Evolutionary conservation across 2,888 invertebrate species (phyloP).

Genomic region (Chrysotoxum bicinctum): DNA sequence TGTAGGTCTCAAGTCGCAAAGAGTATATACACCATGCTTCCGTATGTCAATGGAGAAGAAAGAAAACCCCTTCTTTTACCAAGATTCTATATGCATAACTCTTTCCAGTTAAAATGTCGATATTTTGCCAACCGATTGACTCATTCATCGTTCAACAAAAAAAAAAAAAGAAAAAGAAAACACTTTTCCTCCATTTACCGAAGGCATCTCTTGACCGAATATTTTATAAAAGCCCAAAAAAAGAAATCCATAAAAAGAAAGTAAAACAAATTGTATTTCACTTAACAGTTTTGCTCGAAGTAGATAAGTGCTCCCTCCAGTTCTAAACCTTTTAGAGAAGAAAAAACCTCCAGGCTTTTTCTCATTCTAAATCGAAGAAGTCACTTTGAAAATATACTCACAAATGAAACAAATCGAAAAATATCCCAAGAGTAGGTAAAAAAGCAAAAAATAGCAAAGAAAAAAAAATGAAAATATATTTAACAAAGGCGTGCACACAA

Average conservation of each 20-base stretch:
- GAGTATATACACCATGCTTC: too few species aligned
- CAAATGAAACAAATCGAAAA: constrained; percentile 54
- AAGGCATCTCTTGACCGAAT: constrained; percentile 39
- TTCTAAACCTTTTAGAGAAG: not conserved
- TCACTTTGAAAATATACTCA: constrained; percentile 55
- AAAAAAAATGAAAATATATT: not conserved
- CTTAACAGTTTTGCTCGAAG: constrained; percentile 7
- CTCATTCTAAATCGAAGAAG: constrained; percentile 56
- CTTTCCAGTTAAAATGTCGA: not conserved
- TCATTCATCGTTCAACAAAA: not conserved
- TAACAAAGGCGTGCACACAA: constrained; percentile 41
- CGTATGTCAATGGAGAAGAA: too few species aligned
- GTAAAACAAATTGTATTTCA: constrained; percentile 22
- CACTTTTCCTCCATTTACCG: not conserved
- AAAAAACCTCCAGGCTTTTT: not conserved
- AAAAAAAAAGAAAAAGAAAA: not conserved
- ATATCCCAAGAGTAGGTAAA: constrained; percentile 33
- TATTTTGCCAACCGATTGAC: not conserved
- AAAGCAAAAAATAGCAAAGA: constrained; percentile 10
- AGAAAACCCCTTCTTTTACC: not conserved
- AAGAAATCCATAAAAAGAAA: not conserved
- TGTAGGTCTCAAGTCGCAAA: too few species aligned
- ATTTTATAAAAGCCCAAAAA: constrained; percentile 6
- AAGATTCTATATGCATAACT: not conserved
- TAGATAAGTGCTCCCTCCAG: constrained; percentile 37